phyloP scores from a whole-genome alignment of 64 coral and sea anemone species.

The Montipora sp. region DNA sequence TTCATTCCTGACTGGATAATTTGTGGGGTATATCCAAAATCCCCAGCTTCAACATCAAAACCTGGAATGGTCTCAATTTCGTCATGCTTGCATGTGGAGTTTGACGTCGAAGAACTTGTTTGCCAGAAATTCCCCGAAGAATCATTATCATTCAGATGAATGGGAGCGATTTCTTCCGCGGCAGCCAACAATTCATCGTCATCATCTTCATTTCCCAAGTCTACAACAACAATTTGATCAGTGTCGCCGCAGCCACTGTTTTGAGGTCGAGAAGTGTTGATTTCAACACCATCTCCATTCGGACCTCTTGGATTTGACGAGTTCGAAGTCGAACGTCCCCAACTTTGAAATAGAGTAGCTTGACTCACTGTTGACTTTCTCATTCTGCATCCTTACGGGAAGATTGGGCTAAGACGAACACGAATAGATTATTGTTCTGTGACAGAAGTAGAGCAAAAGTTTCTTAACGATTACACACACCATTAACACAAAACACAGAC shows the following conservation, averaged over 20 bases:
- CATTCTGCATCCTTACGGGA: conserved; percentile 36
- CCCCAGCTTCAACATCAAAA: conserved; percentile 91
- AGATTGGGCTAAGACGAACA: background rate
- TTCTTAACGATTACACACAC: background rate
- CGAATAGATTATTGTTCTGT: background rate
- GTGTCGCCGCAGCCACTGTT: background rate
- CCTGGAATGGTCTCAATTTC: conserved; percentile 85
- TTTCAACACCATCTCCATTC: conserved; percentile 8
- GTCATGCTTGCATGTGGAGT: conserved; percentile 13
- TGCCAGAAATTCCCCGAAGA: background rate
- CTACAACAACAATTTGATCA: conserved; percentile 53
- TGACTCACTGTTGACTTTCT: conserved; percentile 82
- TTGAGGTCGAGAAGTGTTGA: conserved; percentile 9
- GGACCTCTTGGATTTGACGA: background rate
- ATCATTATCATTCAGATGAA: conserved; percentile 11
- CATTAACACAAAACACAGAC: background rate
- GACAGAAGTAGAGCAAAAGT: background rate
- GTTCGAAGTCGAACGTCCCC: conserved; percentile 49
- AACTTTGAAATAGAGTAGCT: conserved; percentile 90
- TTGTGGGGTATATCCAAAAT: conserved; percentile 97
- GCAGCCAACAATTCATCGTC: conserved; percentile 90
- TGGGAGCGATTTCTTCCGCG: conserved; percentile 71
- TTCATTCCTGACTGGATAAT: conserved; percentile 96
- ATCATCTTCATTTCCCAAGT: conserved; percentile 87
- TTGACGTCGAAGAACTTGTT: conserved; percentile 23